Evolutionary conservation across 2,888 invertebrate genomes (phyloP).

Genomic region (Luperina testacea): DNA sequence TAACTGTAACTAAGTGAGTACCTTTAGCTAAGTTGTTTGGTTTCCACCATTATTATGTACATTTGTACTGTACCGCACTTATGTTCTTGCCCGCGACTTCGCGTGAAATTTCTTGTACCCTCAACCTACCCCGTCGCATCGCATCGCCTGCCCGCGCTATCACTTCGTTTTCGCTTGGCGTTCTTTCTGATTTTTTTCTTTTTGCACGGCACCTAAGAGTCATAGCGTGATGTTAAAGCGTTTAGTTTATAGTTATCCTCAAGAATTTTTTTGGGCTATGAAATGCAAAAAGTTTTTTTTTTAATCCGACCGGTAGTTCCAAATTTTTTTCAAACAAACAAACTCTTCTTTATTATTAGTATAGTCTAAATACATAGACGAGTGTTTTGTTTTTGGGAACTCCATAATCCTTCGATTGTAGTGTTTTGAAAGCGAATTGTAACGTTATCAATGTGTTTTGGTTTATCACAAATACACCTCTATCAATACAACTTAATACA

Average conservation of each 20-base stretch:
- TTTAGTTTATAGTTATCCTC: too few species aligned
- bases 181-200: too few species aligned
- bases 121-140: too few species aligned
- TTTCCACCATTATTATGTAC: constrained; percentile 7
- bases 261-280: too few species aligned
- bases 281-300: too few species aligned
- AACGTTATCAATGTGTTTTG: constrained; percentile 22
- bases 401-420: constrained; percentile 1
- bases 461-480: constrained; percentile 5
- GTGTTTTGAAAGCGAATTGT: constrained; percentile 23
- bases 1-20: constrained; percentile 30
- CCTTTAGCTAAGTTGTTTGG: constrained; percentile 4
- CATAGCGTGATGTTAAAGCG: too few species aligned
- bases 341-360: neutral
- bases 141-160: too few species aligned
- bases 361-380: neutral
- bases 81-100: neutral
- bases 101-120: too few species aligned
- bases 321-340: neutral
- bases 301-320: too few species aligned
- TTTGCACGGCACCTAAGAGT: too few species aligned
- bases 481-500: constrained; percentile 17
- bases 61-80: neutral
- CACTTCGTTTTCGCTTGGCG: too few species aligned
- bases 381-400: constrained; percentile 22